phyloP scores from a whole-genome alignment of 2,113 vertebrate genomes.

The Podiceps cristatus region DNA sequence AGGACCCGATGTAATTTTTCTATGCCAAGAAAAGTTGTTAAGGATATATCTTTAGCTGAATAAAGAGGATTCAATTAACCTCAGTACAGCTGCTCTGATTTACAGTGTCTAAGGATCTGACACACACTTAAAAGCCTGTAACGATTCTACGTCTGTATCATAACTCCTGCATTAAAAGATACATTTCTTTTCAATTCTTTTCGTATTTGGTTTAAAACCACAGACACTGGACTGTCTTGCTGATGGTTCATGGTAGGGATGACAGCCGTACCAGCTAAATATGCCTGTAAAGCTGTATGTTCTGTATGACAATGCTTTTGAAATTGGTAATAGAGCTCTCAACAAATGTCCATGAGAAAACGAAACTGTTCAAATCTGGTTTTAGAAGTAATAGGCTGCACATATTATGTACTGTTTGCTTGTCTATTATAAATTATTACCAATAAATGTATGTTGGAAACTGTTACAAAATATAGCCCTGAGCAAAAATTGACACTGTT shows the following conservation, averaged over 20 bases:
- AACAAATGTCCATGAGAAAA: conserved; percentile 41
- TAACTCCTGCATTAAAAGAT: not conserved
- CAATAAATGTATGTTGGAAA: conserved; percentile 44
- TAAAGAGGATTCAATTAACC: conserved; percentile 1
- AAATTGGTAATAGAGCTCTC: conserved; percentile 7
- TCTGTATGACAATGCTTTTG: not conserved
- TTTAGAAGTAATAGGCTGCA: not conserved
- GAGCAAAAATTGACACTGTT: conserved; percentile 9
- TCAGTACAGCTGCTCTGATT: not conserved
- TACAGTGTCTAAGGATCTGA: not conserved
- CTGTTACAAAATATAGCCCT: conserved; percentile 52
- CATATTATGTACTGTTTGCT: not conserved
- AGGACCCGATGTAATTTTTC: not conserved
- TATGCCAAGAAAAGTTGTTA: not conserved
- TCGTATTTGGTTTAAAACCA: not conserved
- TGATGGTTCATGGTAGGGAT: not conserved
- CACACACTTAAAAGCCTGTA: not conserved
- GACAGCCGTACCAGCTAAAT: not conserved
- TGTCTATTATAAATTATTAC: conserved; percentile 65
- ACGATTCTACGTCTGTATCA: not conserved
- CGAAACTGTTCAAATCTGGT: conserved; percentile 8
- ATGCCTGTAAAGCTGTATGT: not conserved
- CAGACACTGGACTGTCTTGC: not conserved
- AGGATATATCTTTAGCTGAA: not conserved
- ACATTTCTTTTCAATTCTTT: not conserved